These are phyloP conservation scores for Apotomis betuletana DNA, from an alignment of 2,888 invertebrate species.

Conservation along the genomic window DNA sequence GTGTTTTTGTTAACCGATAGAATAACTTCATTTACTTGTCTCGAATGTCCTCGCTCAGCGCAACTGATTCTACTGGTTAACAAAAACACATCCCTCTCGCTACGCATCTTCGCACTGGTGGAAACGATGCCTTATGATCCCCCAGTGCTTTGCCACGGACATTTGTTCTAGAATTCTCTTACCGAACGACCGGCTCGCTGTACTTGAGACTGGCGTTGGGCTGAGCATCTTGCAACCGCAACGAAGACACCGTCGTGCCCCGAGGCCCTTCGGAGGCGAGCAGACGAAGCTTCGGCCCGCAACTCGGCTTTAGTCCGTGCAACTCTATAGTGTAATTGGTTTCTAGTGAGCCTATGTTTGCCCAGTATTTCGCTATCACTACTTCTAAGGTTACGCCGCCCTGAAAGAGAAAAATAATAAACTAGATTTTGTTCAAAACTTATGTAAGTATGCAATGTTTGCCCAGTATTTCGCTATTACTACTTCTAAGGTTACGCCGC, in stretches of 20 bases:
- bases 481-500: conserved; percentile 92
- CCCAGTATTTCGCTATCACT: conserved; percentile 97
- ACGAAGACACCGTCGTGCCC: conserved; percentile 86
- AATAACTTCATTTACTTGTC: too few species aligned
- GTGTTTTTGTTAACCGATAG: too few species aligned
- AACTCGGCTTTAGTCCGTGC: conserved; percentile 90
- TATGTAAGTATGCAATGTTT: too few species aligned
- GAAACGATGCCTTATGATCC: too few species aligned
- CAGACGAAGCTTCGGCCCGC: conserved; percentile 85
- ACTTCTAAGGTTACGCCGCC: conserved; percentile 93
- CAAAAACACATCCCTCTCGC: too few species aligned
- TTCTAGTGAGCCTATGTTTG: conserved; percentile 90
- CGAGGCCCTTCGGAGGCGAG: conserved; percentile 90
- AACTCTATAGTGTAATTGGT: conserved; percentile 91
- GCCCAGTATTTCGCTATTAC: conserved; percentile 98
- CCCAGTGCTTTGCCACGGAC: background rate
- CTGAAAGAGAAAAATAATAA: conserved; percentile 60
- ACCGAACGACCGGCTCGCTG: conserved; percentile 42
- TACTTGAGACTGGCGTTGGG: conserved; percentile 84
- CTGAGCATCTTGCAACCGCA: conserved; percentile 91
- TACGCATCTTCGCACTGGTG: too few species aligned
- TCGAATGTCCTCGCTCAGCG: too few species aligned
- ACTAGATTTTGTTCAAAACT: too few species aligned
- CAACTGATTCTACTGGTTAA: too few species aligned
- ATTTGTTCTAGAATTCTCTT: conserved; percentile 1